Percentiles rank a stretch among this genome's conserved stretches.
phyloP scores from a whole-genome alignment of 2,797 vertebrate genomes.

The Schizothorax lantsangensis region DNA sequence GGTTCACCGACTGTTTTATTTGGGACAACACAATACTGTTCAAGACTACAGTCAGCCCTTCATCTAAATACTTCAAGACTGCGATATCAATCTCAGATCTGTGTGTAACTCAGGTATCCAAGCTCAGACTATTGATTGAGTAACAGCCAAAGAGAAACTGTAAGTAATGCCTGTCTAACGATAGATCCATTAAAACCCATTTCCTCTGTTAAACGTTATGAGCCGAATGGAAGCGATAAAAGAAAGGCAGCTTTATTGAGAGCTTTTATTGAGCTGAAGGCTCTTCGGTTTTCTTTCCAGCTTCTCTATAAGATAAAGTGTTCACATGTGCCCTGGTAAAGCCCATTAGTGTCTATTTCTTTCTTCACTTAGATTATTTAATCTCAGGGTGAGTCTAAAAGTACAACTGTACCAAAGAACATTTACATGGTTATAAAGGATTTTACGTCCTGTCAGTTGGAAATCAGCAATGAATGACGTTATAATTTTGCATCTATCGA shows the following conservation, averaged over 20 bases:
- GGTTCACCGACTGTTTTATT: not conserved
- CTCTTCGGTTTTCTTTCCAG: slow-evolving; percentile 26
- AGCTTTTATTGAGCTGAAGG: not conserved
- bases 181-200: not conserved
- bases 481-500: not conserved
- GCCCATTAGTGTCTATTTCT: slow-evolving; percentile 3
- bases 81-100: not conserved
- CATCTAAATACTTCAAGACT: slow-evolving; percentile 19
- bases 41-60: slow-evolving; percentile 14
- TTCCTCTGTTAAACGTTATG: not conserved
- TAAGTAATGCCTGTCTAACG: not conserved
- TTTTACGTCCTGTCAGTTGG: not conserved
- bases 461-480: not conserved
- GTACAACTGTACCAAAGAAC: not conserved
- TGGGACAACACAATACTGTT: not conserved
- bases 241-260: not conserved
- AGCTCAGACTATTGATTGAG: not conserved
- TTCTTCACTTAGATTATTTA: not conserved
- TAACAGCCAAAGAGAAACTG: slow-evolving; percentile 1
- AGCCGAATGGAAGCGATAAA: not conserved
- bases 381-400: not conserved
- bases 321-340: slow-evolving; percentile 17
- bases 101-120: not conserved
- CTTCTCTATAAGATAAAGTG: slow-evolving; percentile 30
- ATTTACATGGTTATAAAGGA: not conserved